These are phyloP conservation scores for Caenorhabditis drosophilae DNA, from an alignment of 2,888 invertebrate species.

Conservation along the genomic window DNA sequence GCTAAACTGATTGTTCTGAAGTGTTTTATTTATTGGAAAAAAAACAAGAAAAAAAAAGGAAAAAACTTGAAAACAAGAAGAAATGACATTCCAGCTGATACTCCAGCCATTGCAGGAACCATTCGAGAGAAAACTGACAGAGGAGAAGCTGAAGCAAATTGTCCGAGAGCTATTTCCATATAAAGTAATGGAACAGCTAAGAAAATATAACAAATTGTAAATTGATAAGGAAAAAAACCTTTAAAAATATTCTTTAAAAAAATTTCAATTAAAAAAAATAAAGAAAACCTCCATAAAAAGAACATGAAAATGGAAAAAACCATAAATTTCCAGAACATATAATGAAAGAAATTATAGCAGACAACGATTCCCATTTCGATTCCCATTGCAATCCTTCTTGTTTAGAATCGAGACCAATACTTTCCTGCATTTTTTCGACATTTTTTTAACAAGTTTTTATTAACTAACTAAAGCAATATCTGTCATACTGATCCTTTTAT, in stretches of 20 bases:
- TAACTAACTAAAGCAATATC: constrained; percentile 21
- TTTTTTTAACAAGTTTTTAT: too few relatives aligned
- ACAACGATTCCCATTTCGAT: constrained; percentile 28
- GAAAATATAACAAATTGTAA: constrained; percentile 28
- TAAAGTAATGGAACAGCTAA: constrained; percentile 43
- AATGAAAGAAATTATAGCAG: constrained; percentile 22
- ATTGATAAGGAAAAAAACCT: constrained; percentile 36
- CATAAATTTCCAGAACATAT: constrained; percentile 32
- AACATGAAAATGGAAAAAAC: constrained; percentile 35
- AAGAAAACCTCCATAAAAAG: constrained; percentile 26
- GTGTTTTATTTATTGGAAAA: neutral
- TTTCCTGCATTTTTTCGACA: too few relatives aligned
- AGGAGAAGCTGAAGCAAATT: constrained; percentile 44
- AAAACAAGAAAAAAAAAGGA: too few relatives aligned
- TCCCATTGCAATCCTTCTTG: constrained; percentile 23
- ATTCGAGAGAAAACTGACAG: constrained; percentile 32
- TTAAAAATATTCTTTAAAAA: neutral
- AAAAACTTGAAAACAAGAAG: constrained; percentile 23
- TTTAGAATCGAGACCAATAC: constrained; percentile 18
- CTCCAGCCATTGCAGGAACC: constrained; percentile 34
- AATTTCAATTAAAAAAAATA: too few relatives aligned
- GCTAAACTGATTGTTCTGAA: constrained; percentile 15
- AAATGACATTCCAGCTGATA: constrained; percentile 36
- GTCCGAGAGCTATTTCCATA: constrained; percentile 49
- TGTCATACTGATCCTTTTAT: constrained; percentile 11